Conservation (phyloP, 2,113 vertebrate species). For the Cyanoliseus patagonus region DNA sequence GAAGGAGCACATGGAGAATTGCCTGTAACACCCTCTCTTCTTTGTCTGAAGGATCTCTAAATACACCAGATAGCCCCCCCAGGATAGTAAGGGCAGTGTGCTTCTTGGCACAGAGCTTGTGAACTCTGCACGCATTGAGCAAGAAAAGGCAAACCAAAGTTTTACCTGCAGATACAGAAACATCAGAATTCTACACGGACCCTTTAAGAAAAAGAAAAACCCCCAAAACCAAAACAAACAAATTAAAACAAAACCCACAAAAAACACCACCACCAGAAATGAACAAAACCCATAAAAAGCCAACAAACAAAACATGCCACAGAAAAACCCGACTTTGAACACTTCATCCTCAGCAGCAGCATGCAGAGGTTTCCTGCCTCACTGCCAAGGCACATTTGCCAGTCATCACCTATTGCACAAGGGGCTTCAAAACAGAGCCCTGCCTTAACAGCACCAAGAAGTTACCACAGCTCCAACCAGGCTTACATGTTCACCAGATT, state of each 20-base stretch:
- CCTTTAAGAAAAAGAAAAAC: neutral
- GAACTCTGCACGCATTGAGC: neutral
- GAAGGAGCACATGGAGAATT: neutral
- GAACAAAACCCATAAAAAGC: neutral
- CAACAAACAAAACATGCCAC: neutral
- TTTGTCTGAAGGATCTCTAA: neutral
- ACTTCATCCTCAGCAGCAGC: neutral
- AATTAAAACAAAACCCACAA: no score
- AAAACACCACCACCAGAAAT: neutral
- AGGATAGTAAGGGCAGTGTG: neutral
- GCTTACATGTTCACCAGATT: fast-evolving
- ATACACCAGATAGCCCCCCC: fast-evolving
- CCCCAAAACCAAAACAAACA: neutral
- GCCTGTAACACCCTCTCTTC: neutral
- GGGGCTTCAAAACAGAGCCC: neutral
- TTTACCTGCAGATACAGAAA: neutral
- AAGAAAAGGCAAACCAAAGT: neutral
- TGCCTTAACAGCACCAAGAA: neutral
- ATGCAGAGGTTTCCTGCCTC: neutral
- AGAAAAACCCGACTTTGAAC: neutral
- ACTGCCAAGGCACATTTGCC: neutral
- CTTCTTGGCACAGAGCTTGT: neutral
- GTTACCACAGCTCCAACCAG: neutral
- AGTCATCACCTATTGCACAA: neutral
- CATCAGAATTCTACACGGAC: neutral